Evolutionary conservation across 2,888 invertebrate species (phyloP).

Genomic region (Desoria tigrina): DNA sequence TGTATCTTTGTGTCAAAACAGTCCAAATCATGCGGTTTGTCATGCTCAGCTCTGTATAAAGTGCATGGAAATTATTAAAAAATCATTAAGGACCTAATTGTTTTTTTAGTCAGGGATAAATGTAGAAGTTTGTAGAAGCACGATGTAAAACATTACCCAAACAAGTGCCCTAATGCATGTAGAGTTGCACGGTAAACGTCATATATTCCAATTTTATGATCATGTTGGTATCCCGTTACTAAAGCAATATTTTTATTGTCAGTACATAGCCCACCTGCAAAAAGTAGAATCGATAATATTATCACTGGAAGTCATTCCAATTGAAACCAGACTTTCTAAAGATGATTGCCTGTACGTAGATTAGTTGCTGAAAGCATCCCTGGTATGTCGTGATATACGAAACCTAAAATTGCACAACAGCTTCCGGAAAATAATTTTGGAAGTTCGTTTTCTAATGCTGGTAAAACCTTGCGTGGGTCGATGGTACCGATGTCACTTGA

Average conservation of each 20-base stretch:
- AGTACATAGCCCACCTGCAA: constrained; percentile 6
- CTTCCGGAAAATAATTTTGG: not conserved
- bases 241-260: constrained; percentile 31
- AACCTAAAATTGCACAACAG: constrained; percentile 4
- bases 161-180: constrained; percentile 39
- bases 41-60: constrained; percentile 40
- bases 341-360: too few relatives aligned
- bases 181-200: constrained; percentile 42
- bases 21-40: constrained; percentile 19
- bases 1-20: constrained; percentile 25
- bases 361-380: constrained; percentile 1
- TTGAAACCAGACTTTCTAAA: too few relatives aligned
- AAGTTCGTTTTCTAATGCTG: not conserved
- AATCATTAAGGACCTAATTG: too few relatives aligned
- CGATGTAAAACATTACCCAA: too few relatives aligned
- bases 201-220: constrained; percentile 36
- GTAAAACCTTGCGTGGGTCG: not conserved
- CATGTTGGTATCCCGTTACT: constrained; percentile 36
- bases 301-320: not conserved
- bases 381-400: constrained; percentile 11
- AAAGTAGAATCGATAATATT: not conserved
- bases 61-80: too few relatives aligned
- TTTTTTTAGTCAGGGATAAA: too few relatives aligned
- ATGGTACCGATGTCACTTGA: not conserved
- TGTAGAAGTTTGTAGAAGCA: too few relatives aligned